Base-by-base conservation (phyloP, 2,113 vertebrate species). In the Anser cygnoides region DNA sequence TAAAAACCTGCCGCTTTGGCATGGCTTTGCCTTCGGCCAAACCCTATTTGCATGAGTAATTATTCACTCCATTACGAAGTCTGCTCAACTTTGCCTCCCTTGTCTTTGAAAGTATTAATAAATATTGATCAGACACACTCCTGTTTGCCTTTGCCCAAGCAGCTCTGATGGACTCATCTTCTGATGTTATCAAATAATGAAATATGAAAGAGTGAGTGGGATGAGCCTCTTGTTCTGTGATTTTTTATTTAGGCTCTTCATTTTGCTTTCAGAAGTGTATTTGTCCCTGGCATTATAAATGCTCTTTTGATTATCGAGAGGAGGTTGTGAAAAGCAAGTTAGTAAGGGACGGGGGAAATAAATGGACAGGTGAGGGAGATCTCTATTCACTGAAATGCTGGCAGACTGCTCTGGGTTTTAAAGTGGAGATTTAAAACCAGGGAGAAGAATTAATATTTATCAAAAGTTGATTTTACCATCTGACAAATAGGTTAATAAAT, bases 141-240 rank as follows among this genome's bases (percentile, higher is more conserved):
- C 90, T 98, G 98, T 97, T 97, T 98, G 97, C 97, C 97, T 97
- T 98, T 93, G 96, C 98, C 95, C 98, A 71, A 76, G 97, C 96
- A 96, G 96, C 97, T 98, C 96, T 84, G 97, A 97, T 96, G 96
- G 95, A 73, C 95, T 97, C 91, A 74, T 97, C 97, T 94, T 96
- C 95, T 97, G 98, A 97, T 98, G 97, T 96, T 98, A 98, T 98
- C 98, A 98, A 97, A 98, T 98, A 97, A 97, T 98, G 98, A 98
- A 98, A 98, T 97, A 97, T 98, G 97, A 97, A 98, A 97, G 97
- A 96, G 93, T 58, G 93, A 96, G 95, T 75, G 94, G 97, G 97
- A 97, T 87, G 96, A 96, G 88, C 93, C 97, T 96, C 96, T 97
- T 95, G 96, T 93, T 96, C 92, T 78, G 78, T 88, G 95, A 88